Base-by-base conservation (phyloP, 1,140 invertebrate genomes). In the Cephus cinctus region DNA sequence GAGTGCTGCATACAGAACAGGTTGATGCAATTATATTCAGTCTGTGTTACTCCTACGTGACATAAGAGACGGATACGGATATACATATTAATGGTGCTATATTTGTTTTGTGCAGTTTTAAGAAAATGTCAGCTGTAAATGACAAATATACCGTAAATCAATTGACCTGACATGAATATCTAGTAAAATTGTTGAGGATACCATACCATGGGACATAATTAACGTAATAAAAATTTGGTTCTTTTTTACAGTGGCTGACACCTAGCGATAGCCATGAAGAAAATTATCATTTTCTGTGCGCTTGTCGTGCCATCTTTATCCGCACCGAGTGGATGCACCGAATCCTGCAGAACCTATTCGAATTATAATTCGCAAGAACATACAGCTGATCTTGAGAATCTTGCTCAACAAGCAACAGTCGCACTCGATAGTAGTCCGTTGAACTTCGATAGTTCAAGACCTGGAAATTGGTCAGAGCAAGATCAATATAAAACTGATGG, bases 401-500 rank as follows among this genome's bases (percentile, higher is more conserved):
- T 30, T 35, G 5, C 21, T 11, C 16, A 36, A 18, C 12, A 30
- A 4, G 35, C 19, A 49, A 16, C 21, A 48, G 14, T 27, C 23
- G 9, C 25, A 31, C 45, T 56, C 11, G 36, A 53, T 14, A 12
- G 39, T 9, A 36, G 23, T 30, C 35, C 48, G 8, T 3, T 44
- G 8, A 31, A 47, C 14, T 40, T 57, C 5, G 52, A 64, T 23
- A 56, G 53, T 32, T 31, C 47, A 2, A 57, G 32, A 35, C 66
- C 61, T 31, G 67, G 65, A 5, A 69, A 62, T n/a, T 69, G 67
- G 65, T 50, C 56, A 2, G 62, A 69, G 27, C 55, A 54, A 18
- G 61, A 67, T 38, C 38, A 56, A 8, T 67, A 63, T 15, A 46
- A 34, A 23, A 49, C 59, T 3, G 43, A 59, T n/a, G 40, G 47